phyloP scores from a whole-genome alignment of 2,113 vertebrate genomes.

The Rhea americana region DNA sequence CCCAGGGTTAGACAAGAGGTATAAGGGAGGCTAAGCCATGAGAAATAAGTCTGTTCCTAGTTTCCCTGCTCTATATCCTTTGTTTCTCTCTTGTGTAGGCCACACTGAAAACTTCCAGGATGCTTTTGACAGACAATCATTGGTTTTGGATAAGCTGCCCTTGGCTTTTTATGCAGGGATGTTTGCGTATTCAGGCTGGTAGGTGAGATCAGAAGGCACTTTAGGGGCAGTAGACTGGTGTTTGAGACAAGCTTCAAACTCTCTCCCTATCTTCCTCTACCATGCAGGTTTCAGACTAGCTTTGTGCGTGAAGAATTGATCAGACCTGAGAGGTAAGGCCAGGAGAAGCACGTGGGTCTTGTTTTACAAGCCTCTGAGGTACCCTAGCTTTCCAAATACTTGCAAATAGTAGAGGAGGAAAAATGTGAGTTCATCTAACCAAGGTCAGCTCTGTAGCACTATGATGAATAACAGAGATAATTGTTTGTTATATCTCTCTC shows the following conservation, averaged over 20 bases:
- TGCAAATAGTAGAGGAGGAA: neutral
- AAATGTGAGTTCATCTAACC: neutral
- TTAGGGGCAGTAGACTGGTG: fast-evolving
- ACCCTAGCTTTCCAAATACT: fast-evolving
- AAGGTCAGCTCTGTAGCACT: neutral
- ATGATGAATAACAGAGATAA: neutral
- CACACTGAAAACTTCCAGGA: constrained; percentile 84
- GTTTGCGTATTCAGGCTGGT: constrained; percentile 91
- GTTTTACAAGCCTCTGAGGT: neutral
- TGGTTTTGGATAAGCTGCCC: constrained; percentile 81
- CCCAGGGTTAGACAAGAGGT: neutral
- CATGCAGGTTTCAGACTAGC: constrained; percentile 85
- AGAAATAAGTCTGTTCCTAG: neutral
- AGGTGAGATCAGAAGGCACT: neutral
- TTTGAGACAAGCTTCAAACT: neutral
- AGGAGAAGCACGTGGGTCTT: neutral
- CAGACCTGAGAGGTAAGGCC: constrained; percentile 85
- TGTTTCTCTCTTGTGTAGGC: constrained; percentile 68
- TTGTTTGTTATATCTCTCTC: neutral
- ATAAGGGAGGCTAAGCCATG: fast-evolving
- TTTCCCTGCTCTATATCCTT: fast-evolving
- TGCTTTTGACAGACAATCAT: constrained; percentile 74
- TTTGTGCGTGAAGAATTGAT: constrained; percentile 88
- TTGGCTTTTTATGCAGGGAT: constrained; percentile 90
- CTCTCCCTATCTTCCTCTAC: neutral